Evolutionary conservation across 2,797 vertebrate species (phyloP), one percentile per base, ranked within the genome.

Genomic region (Eleutherodactylus coqui): DNA sequence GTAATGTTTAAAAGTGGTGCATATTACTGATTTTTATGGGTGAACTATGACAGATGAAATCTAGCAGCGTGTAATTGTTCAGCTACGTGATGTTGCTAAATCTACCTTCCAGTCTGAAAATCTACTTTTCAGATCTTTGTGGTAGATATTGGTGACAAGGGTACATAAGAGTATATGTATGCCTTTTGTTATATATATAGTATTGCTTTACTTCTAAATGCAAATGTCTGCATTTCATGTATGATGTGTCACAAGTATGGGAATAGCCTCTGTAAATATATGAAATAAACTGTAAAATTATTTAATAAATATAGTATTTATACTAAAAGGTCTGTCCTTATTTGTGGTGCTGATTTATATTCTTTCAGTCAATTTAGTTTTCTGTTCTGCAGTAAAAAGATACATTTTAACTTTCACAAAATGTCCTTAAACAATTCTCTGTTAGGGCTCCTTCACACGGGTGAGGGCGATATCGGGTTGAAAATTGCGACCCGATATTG

Each of bases 271-370:
- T 98, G 97, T 99, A 98, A 96, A 98, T 98, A 97, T 95, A 95
- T 97, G 97, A 97, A 96, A 93, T 96, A 93, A 96, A 95, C 91
- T 97, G 96, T 97, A 96, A 95, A 79, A 91, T 96, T 97, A 97
- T 97, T 97, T 97, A 96, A 97, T 98, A 98, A 98, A 90, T 96
- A 95, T 96, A 96, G 96, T 98, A 98, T 98, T 98, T 98, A 97
- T 98, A 98, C 95, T 96, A 94, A 91, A 87, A 72, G 19, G 32
- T 32, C 21, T 81, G 36, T 41, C 24, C 21, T 62, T 5, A 79
- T 17, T 16, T 34, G 32, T 67, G 32, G 27, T 32, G 14, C 8
- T 1, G n/a, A n/a, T n/a, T n/a, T n/a, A n/a, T n/a, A n/a, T n/a
- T n/a, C n/a, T n/a, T n/a, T n/a, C n/a, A n/a, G n/a, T n/a, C n/a